These are phyloP conservation scores for Neomorphus geoffroyi DNA, from an alignment of 2,797 vertebrate species.

Conservation along the genomic window DNA sequence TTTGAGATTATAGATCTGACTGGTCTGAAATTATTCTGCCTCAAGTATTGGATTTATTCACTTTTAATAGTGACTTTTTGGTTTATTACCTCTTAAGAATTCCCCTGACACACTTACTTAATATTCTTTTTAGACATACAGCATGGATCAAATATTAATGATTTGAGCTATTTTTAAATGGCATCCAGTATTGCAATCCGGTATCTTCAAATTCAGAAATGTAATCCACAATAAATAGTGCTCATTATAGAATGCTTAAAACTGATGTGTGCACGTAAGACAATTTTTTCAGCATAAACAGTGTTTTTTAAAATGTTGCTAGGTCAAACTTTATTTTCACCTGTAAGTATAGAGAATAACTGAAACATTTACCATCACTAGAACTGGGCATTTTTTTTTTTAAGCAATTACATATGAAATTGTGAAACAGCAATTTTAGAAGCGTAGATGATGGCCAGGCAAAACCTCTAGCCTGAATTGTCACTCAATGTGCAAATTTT, in stretches of 20 bases:
- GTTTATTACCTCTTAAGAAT: neutral
- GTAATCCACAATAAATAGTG: neutral
- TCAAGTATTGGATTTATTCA: neutral
- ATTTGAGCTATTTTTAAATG: neutral
- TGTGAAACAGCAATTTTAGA: neutral
- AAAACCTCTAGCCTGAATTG: neutral
- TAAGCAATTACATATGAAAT: neutral
- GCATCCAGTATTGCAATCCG: neutral
- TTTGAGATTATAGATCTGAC: neutral
- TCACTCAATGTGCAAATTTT: neutral
- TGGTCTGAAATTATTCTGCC: neutral
- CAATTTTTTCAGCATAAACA: neutral
- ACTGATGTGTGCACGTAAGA: neutral
- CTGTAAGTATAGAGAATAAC: neutral
- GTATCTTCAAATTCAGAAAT: neutral
- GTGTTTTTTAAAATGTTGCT: neutral
- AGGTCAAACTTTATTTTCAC: neutral
- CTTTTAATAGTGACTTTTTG: slow-evolving; percentile 6
- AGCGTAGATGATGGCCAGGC: neutral
- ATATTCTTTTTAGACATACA: neutral
- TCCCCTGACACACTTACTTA: neutral
- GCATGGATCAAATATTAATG: neutral
- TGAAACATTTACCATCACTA: neutral
- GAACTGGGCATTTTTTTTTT: neutral
- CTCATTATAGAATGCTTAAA: neutral